Percentiles rank a stretch among this genome's conserved stretches.
Evolutionary conservation across 2,797 vertebrate genomes (phyloP).

Genomic region (Paedocypris micromegethes): DNA sequence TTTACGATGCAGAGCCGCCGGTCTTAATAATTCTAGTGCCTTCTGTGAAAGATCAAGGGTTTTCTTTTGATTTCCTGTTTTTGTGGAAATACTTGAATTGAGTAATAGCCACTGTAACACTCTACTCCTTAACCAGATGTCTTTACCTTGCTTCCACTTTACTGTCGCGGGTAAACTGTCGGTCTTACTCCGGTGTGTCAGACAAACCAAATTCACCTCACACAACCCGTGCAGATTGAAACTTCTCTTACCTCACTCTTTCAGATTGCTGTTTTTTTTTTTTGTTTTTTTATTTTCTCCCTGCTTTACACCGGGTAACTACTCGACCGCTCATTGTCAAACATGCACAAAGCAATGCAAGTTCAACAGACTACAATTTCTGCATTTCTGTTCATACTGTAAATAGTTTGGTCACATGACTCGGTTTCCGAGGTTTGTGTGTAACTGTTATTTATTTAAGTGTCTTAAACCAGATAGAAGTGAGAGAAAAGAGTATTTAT

Average conservation of each 20-base stretch:
- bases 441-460: slow-evolving; percentile 70
- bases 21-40: slow-evolving; percentile 61
- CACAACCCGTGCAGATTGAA: slow-evolving; percentile 64
- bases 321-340: slow-evolving; percentile 52
- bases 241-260: slow-evolving; percentile 66
- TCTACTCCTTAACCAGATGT: slow-evolving; percentile 57
- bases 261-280: slow-evolving; percentile 35
- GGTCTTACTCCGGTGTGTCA: slow-evolving; percentile 50
- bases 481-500: slow-evolving; percentile 58
- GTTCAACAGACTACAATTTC: slow-evolving; percentile 59
- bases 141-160: slow-evolving; percentile 57
- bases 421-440: slow-evolving; percentile 60
- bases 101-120: slow-evolving; percentile 53
- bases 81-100: slow-evolving; percentile 52
- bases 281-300: slow-evolving; percentile 26
- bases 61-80: slow-evolving; percentile 42
- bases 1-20: slow-evolving; percentile 17
- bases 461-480: slow-evolving; percentile 45
- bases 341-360: slow-evolving; percentile 90
- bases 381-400: slow-evolving; percentile 50
- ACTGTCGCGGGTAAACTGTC: slow-evolving; percentile 56
- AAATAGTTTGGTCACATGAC: slow-evolving; percentile 52
- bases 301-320: slow-evolving; percentile 27
- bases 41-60: slow-evolving; percentile 57
- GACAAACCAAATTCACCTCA: slow-evolving; percentile 68